These are phyloP conservation scores for Anisognathus igniventris DNA, from an alignment of 2,797 vertebrate genomes.

Conservation along the genomic window DNA sequence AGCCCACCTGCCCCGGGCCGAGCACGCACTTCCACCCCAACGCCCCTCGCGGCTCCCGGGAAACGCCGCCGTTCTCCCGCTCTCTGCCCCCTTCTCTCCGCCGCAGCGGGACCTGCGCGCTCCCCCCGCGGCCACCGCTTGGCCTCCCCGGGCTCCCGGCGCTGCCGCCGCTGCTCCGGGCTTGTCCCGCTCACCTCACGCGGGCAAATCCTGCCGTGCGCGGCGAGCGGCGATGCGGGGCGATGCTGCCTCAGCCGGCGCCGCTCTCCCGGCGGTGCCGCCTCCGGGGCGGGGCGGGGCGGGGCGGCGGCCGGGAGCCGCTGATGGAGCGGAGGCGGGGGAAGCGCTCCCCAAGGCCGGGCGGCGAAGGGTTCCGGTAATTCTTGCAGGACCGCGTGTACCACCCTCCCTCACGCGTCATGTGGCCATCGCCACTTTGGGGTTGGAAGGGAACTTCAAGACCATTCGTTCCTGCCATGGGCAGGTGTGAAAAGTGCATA, in stretches of 20 bases:
- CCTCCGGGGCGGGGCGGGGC: neutral
- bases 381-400: fast-evolving
- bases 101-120: neutral
- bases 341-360: no score
- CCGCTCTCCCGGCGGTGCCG: neutral
- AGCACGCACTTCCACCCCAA: fast-evolving
- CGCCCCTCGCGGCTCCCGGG: neutral
- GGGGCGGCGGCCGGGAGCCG: neutral
- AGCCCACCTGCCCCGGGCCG: neutral
- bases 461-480: neutral
- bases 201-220: neutral
- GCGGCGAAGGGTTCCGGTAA: fast-evolving
- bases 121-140: neutral
- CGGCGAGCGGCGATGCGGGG: neutral
- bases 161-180: no score
- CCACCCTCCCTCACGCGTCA: fast-evolving
- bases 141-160: neutral
- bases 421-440: fast-evolving
- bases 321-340: neutral
- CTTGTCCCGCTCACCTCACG: neutral
- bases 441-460: no score
- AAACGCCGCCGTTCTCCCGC: neutral
- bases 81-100: neutral
- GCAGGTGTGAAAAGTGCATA: neutral
- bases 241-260: fast-evolving